These are phyloP conservation scores for Pachypsylla venusta DNA, from an alignment of 1,140 invertebrate species.

Conservation along the genomic window DNA sequence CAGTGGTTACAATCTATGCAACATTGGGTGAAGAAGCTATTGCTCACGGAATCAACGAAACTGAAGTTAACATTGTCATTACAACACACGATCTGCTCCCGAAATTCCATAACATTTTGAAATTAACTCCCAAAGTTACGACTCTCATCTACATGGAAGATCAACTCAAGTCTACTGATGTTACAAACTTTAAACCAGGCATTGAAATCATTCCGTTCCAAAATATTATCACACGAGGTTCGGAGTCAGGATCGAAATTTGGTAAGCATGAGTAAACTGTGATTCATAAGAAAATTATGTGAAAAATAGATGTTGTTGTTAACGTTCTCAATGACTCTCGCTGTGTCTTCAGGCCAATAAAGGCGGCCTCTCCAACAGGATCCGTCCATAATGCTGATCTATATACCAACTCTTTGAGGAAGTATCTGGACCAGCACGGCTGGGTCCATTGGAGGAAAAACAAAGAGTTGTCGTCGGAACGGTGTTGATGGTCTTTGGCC, in stretches of 20 bases:
- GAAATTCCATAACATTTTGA: conserved; percentile 68
- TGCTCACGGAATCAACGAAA: conserved; percentile 90
- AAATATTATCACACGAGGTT: conserved; percentile 35
- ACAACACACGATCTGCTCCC: conserved; percentile 76
- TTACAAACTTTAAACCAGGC: conserved; percentile 46
- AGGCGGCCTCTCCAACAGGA: too few species aligned
- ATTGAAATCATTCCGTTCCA: conserved; percentile 49
- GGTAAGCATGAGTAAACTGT: conserved; percentile 12
- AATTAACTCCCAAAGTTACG: conserved; percentile 48
- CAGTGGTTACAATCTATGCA: conserved; percentile 90
- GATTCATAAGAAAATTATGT: not conserved
- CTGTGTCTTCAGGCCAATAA: too few species aligned
- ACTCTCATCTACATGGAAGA: conserved; percentile 82
- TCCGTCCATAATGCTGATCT: too few species aligned
- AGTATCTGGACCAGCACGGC: too few species aligned
- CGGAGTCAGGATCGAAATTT: not conserved
- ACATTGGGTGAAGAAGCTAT: conserved; percentile 94
- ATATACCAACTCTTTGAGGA: too few species aligned
- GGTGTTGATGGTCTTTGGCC: too few species aligned
- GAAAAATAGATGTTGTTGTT: too few species aligned
- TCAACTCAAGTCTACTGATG: conserved; percentile 54
- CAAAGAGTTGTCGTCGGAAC: too few species aligned
- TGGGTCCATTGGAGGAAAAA: too few species aligned
- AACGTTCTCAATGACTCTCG: too few species aligned
- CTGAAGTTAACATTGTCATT: conserved; percentile 79